Evolutionary conservation across 2,888 invertebrate species (phyloP), one percentile per base, ranked within the genome.

Genomic region (Plutella xylostella): DNA sequence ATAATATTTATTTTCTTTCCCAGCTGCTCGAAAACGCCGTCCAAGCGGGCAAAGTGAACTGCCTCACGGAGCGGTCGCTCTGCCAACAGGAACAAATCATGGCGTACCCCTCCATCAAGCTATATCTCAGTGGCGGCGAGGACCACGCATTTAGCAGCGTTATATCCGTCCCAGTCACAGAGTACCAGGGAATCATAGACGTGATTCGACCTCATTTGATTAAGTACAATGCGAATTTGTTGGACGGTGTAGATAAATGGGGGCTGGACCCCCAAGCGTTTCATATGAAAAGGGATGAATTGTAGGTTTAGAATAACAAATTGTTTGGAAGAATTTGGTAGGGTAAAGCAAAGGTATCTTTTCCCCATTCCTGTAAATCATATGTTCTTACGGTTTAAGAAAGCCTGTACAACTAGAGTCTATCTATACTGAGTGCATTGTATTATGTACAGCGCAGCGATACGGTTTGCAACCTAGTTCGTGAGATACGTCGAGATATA

Each of bases 11-110:
- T n/a, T n/a, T 17, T 9, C 38, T 20, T 45, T 63, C 63, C 2
- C 66, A 83, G 84, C 50, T 63, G 14, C 60, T 84, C 3, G 65
- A 69, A 56, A 66, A 71, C 48, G 66, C 67, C 2, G 68, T 82
- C 0, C 61, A 75, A 17, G 65, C 76, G 6, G 84, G 79, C 42
- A 74, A 69, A 62, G 84, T 84, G 48, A 76, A 84, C 58, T 85
- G 84, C 55, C 47, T 78, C 5, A 60, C 58, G 4, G 80, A 83
- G 20, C 66, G 79, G 2, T 63, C 66, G 1, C 50, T 83, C 1
- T 85, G 84, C 51, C 74, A 76, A 46, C 68, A 73, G 52, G 79
- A 84, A 48, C 72, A 72, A 28, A 67, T 84, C 20, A 63, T 63
- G 22, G 65, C 67, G 43, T 84, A 84, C 52, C 84, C 84, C 0